Evolutionary conservation across 2,888 invertebrate genomes (phyloP).

Genomic region (Pandemis corylana): DNA sequence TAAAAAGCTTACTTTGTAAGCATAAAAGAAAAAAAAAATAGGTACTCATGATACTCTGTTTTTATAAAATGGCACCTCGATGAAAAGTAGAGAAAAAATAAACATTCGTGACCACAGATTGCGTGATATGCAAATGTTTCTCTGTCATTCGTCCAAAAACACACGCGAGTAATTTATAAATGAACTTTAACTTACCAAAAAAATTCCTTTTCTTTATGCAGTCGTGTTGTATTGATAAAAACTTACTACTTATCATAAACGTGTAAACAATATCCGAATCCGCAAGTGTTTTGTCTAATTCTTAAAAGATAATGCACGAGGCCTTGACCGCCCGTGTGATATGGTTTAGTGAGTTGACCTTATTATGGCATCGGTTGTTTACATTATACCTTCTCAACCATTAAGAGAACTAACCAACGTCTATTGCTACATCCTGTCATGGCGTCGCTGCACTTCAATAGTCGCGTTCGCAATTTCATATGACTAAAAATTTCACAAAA

Average conservation of each 20-base stretch:
- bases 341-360: constrained; percentile 22
- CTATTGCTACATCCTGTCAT: neutral
- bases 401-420: constrained; percentile 16
- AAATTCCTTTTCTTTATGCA: neutral
- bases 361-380: constrained; percentile 11
- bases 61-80: too few relatives aligned
- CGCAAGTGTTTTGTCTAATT: constrained; percentile 23
- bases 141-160: too few relatives aligned
- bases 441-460: neutral
- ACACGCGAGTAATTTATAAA: too few relatives aligned
- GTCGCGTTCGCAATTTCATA: neutral
- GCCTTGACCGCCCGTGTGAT: constrained; percentile 18
- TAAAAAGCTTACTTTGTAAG: too few relatives aligned
- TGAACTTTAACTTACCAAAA: neutral
- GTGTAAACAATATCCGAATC: neutral
- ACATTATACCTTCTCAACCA: constrained; percentile 3
- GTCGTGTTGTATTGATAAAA: neutral
- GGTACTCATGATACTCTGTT: too few relatives aligned
- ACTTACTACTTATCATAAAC: neutral
- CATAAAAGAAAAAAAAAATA: too few relatives aligned
- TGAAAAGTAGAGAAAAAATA: too few relatives aligned
- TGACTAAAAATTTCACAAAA: neutral
- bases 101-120: too few relatives aligned
- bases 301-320: constrained; percentile 15
- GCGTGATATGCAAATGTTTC: too few relatives aligned